Base-by-base conservation (phyloP, 2,113 vertebrate species). In the Rhabdornis inornatus region DNA sequence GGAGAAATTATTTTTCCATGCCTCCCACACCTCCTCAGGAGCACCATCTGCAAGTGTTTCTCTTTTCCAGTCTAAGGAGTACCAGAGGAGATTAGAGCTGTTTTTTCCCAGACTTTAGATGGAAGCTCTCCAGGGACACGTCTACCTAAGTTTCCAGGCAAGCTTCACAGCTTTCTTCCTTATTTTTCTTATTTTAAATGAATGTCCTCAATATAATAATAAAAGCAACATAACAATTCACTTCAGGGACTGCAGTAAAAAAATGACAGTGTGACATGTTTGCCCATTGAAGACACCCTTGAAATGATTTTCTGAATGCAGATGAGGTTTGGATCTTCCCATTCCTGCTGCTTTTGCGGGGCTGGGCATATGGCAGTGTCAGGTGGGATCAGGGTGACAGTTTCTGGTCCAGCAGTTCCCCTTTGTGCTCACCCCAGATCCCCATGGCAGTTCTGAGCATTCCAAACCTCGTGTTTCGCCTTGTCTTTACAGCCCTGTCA, bases 41-140 rank as follows among this genome's bases (percentile, higher is more conserved):
- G 33, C 74, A 65, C 70, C 81, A 92, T 75, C 96, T 97, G 93
- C 89, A 96, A 84, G 35, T 64, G 65, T 44, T 96, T 88, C 87
- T 94, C 60, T 78, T 84, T 83, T 78, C 39, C 53, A 89, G 74
- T 33, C 69, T 71, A 4, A 70, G 44, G 61, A 76, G 65, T 76
- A 78, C 20, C 57, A 16, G 75, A 60, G 83, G 33, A 79, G 74
- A 85, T 90, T 53, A 69, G 66, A 83, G 37, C 50, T 83, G 49
- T 19, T 31, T 87, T 89, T 82, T 89, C 57, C 66, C 78, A 85
- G 74, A 20, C 37, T 87, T 71, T 4, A 61, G 64, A 64, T 1
- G 3, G 39, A 74, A 60, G 12, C 47, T 82, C 74, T 85, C 81
- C 44, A 33, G 84, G 87, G 89, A 83, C 8, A 1, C 9, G 37